phyloP scores from a whole-genome alignment of 1,140 invertebrate genomes.

The Sycophaga agraensis region DNA sequence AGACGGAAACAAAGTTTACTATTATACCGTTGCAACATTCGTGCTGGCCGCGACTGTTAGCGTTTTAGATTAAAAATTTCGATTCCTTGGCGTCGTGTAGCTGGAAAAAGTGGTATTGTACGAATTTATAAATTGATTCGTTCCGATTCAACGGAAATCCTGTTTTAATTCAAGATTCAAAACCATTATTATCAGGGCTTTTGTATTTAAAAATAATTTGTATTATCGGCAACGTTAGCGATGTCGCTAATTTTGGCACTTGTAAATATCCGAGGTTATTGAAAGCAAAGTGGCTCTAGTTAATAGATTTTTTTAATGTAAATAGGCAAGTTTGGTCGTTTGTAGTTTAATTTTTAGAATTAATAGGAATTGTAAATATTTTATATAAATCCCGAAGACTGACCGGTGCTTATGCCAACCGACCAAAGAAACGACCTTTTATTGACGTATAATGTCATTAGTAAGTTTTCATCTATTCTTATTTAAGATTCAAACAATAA shows the following conservation, averaged over 20 bases:
- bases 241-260: not conserved
- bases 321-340: constrained; percentile 25
- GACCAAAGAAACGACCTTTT: constrained; percentile 50
- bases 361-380: constrained; percentile 27
- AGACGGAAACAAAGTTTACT: too few species aligned
- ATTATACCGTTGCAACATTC: too few species aligned
- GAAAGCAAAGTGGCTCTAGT: not conserved
- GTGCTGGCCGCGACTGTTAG: constrained; percentile 19
- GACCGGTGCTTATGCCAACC: constrained; percentile 54
- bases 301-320: constrained; percentile 30
- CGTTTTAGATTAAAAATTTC: too few species aligned
- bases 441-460: constrained; percentile 19
- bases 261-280: constrained; percentile 10
- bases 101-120: not conserved
- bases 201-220: constrained; percentile 15
- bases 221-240: not conserved
- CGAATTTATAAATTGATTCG: not conserved
- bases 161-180: too few species aligned
- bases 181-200: not conserved
- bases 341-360: constrained; percentile 28
- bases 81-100: not conserved
- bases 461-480: constrained; percentile 2
- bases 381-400: constrained; percentile 51
- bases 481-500: too few species aligned
- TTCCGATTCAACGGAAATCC: not conserved